These are phyloP conservation scores for Pseudachorutes palmiensis DNA, from an alignment of 1,140 invertebrate genomes.

Conservation along the genomic window DNA sequence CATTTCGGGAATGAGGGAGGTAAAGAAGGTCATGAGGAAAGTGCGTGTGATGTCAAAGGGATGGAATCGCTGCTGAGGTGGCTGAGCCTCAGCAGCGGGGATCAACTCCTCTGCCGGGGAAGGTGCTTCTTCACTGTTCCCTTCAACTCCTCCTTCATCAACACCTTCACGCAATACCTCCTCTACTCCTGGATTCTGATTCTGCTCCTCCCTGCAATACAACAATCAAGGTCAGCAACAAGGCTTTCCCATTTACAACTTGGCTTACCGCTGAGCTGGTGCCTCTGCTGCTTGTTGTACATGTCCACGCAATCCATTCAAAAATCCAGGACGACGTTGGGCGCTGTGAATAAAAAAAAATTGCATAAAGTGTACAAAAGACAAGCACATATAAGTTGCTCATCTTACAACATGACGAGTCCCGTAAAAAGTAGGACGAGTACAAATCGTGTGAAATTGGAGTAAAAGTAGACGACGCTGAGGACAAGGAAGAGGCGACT, in stretches of 20 bases:
- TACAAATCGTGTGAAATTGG: constrained; percentile 35
- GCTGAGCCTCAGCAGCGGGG: too few species aligned
- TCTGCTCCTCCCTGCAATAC: too few species aligned
- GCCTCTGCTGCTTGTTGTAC: not conserved
- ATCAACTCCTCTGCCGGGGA: constrained; percentile 6
- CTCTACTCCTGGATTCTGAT: not conserved
- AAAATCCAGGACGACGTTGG: not conserved
- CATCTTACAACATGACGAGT: constrained; percentile 34
- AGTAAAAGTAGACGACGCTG: constrained; percentile 37
- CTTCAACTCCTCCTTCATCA: not conserved
- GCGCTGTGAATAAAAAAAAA: not conserved
- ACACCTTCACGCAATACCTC: not conserved
- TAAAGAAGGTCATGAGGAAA: constrained; percentile 36
- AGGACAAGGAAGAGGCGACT: constrained; percentile 32
- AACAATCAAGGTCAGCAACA: too few species aligned
- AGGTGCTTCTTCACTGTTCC: not conserved
- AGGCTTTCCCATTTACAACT: too few species aligned
- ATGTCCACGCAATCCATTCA: constrained; percentile 8
- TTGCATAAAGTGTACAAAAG: too few species aligned
- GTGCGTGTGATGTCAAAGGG: constrained; percentile 30
- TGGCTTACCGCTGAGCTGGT: constrained; percentile 1
- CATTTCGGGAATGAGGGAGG: constrained; percentile 35
- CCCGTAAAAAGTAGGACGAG: constrained; percentile 35
- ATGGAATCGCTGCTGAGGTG: not conserved
- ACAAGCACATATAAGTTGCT: too few species aligned